Evolutionary conservation across 2,797 vertebrate genomes (phyloP).

Genomic region (Gymnodraco acuticeps): DNA sequence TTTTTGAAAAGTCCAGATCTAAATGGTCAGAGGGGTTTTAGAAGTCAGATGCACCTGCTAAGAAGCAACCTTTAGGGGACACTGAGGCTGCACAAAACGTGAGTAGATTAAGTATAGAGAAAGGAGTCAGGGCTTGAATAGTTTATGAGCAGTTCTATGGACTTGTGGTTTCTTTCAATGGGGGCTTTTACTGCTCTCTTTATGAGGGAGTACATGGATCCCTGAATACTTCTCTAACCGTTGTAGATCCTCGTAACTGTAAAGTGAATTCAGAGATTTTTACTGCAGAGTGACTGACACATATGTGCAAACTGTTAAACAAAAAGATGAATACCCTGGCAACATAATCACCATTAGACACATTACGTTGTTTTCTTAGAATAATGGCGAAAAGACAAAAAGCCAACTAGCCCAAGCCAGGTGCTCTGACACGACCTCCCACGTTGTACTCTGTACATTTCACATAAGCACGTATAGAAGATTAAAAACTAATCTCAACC

Average conservation of each 20-base stretch:
- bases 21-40: constrained; percentile 21
- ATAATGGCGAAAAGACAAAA: constrained; percentile 32
- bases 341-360: constrained; percentile 7
- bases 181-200: constrained; percentile 76
- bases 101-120: constrained; percentile 40
- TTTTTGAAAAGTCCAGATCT: constrained; percentile 10
- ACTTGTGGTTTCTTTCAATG: constrained; percentile 71
- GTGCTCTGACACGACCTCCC: constrained; percentile 60
- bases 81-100: constrained; percentile 40
- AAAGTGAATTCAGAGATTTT: constrained; percentile 50
- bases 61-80: constrained; percentile 49
- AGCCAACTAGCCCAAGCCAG: constrained; percentile 31
- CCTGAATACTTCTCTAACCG: constrained; percentile 55
- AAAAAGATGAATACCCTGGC: constrained; percentile 16
- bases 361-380: constrained; percentile 17
- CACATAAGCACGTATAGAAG: constrained; percentile 50
- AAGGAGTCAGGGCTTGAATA: constrained; percentile 40
- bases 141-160: constrained; percentile 82
- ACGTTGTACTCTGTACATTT: constrained; percentile 53
- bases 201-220: constrained; percentile 63
- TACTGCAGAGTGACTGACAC: constrained; percentile 40
- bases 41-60: constrained; percentile 45
- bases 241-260: constrained; percentile 48
- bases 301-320: constrained; percentile 35
- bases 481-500: constrained; percentile 73